Evolutionary conservation across 2,113 vertebrate species (phyloP), one percentile per base, ranked within the genome.

Genomic region (Hypocryptadius cinnamomeus): DNA sequence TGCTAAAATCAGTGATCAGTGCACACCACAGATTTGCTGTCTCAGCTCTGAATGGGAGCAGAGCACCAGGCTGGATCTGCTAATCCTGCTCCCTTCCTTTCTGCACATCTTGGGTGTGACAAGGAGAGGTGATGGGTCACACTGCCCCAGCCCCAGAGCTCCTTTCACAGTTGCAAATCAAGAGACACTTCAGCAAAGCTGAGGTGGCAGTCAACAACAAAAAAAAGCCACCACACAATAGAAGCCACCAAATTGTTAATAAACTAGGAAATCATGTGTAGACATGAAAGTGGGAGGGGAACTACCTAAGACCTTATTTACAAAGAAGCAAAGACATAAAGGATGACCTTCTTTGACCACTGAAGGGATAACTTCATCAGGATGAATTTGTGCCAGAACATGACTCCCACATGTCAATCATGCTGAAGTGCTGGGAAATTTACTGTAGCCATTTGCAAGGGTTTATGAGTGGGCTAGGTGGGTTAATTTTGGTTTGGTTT

Each of bases 311-410:
- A 57, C 33, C 65, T 60, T 79, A 10, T 77, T 93, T 73, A 56
- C 64, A 77, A 87, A 90, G 59, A 23, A 69, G 44, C 44, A 81
- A 85, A 87, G 92, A 63, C 89, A 94, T 91, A 92, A 96, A 96
- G 82, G 94, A 81, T 86, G 94, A 95, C 95, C 85, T 96, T 87
- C 82, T 85, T 89, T 97, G 96, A 89, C 74, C 88, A 85, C 54
- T 85, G 24, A 33, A 77, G 61, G 87, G 40, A 77, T 81, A 96
- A 93, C 94, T 96, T 96, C 88, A 97, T 90, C 85, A 68, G 82
- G 76, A 35, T 33, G 5, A 14, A 4, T 27, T 71, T 84, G 70
- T 68, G 40, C 37, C 37, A 76, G 65, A 40, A 48, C 37, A 48
- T 2, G 31, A 76, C 15, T 68, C 39, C 37, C 4, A 5, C 9